These are phyloP conservation scores for Coelopa pilipes DNA, from an alignment of 2,888 invertebrate species.

Conservation along the genomic window DNA sequence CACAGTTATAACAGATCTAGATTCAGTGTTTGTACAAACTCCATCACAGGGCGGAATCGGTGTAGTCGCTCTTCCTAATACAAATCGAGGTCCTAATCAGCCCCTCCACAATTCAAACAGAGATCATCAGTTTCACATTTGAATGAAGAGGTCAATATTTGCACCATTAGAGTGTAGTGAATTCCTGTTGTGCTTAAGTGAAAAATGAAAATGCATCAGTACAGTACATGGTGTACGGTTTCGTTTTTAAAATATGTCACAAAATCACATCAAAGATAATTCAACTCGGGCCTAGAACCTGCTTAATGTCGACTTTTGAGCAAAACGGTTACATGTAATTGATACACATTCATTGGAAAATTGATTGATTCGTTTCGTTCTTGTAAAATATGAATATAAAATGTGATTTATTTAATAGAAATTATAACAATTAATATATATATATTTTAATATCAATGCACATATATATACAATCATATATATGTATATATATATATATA, in stretches of 20 bases:
- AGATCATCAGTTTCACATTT: conserved; percentile 25
- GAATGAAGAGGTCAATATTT: conserved; percentile 15
- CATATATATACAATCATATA: too few relatives aligned
- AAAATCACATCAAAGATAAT: not conserved
- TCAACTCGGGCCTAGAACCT: too few relatives aligned
- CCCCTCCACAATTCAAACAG: too few relatives aligned
- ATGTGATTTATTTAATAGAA: conserved; percentile 36
- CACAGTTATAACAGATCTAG: conserved; percentile 39
- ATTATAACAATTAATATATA: conserved; percentile 4
- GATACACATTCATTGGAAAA: too few relatives aligned
- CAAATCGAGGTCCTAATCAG: not conserved
- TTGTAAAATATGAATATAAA: conserved; percentile 32
- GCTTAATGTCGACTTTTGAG: too few relatives aligned
- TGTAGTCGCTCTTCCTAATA: conserved; percentile 63
- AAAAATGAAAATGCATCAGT: conserved; percentile 12
- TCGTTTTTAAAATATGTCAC: not conserved
- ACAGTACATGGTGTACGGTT: not conserved
- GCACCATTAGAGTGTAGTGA: conserved; percentile 5
- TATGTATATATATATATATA: too few relatives aligned
- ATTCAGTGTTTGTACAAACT: conserved; percentile 62
- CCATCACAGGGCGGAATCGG: conserved; percentile 64
- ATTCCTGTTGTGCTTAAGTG: not conserved
- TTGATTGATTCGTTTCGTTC: conserved; percentile 22
- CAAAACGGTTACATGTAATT: too few relatives aligned
- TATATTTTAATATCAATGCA: too few relatives aligned